Evolutionary conservation across 2,113 vertebrate genomes (phyloP).

Genomic region (Pomatostomus ruficeps): DNA sequence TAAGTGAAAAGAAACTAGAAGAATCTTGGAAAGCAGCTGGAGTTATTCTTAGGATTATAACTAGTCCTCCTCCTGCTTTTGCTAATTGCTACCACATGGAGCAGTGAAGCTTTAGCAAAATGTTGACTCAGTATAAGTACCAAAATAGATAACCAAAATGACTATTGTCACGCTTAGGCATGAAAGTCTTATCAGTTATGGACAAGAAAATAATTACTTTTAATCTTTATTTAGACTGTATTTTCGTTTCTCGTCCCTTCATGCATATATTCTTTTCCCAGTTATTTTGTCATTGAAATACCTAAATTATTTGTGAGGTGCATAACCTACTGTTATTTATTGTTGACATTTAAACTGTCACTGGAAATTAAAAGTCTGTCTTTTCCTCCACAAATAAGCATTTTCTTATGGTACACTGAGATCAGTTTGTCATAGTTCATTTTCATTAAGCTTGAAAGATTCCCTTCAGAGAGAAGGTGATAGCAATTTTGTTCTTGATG

Average conservation of each 20-base stretch:
- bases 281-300: background rate
- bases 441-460: background rate
- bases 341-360: background rate
- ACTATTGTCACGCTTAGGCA: background rate
- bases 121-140: background rate
- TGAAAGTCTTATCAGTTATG: background rate
- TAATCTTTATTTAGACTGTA: background rate
- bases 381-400: background rate
- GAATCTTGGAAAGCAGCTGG: background rate
- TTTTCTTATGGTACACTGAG: background rate
- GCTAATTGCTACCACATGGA: background rate
- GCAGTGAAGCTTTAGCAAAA: background rate
- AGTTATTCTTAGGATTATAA: background rate
- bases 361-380: background rate
- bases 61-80: background rate
- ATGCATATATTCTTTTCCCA: background rate
- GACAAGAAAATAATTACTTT: background rate
- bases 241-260: background rate
- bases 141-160: background rate
- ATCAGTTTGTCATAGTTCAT: slow-evolving; percentile 19
- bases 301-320: background rate
- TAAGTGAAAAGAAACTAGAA: background rate
- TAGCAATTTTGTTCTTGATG: background rate
- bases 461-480: background rate
- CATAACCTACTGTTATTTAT: background rate